Evolutionary conservation across 2,888 invertebrate genomes (phyloP), one percentile per base, ranked within the genome.

Genomic region (Drosophila subsilvestris): DNA sequence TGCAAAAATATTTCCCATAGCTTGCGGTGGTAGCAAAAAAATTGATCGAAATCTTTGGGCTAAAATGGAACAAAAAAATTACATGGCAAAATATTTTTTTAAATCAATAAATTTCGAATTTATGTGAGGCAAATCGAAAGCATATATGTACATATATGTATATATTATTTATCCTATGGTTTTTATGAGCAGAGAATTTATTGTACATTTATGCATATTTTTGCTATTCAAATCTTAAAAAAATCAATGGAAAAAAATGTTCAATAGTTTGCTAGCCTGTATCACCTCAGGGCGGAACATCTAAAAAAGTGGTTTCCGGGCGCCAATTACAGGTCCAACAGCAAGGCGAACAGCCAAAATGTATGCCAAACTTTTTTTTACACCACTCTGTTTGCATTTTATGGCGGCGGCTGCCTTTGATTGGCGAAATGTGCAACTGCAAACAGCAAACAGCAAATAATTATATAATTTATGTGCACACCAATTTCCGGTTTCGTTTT

Each of bases 401-500:
- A 49, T 25, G 42, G 42, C 49, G 42, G 42, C 49, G 29, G 45
- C 54, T 68, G 60, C 17, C 50, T 60, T 37, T 59, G 68, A 59
- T 59, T 65, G 44, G 27, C 27, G 37, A 17, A 65, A 59, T 18
- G 14, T 25, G 37, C 53, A 12, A 8, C 1, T 27, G 18, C 25
- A 50, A 63, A 58, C 43, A n/a, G 18, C 25, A 50, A 63, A 58
- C 43, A n/a, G 37, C 45, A 55, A 50, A 27, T 17, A 69, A 68
- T 68, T 69, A 47, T 68, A 61, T 55, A 68, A 67, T 68, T 69
- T 55, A 61, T 68, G 51, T 47, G 68, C 22, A 22, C 3, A 22
- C 22, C 32, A 51, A 68, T 61, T 55, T 69, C 42, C 45, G 50
- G 55, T 61, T 69, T 29, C 18, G 14, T 25, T 60, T 49, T 54